phyloP scores from a whole-genome alignment of 2,888 invertebrate genomes.

The Prostheceraeus crozeri region DNA sequence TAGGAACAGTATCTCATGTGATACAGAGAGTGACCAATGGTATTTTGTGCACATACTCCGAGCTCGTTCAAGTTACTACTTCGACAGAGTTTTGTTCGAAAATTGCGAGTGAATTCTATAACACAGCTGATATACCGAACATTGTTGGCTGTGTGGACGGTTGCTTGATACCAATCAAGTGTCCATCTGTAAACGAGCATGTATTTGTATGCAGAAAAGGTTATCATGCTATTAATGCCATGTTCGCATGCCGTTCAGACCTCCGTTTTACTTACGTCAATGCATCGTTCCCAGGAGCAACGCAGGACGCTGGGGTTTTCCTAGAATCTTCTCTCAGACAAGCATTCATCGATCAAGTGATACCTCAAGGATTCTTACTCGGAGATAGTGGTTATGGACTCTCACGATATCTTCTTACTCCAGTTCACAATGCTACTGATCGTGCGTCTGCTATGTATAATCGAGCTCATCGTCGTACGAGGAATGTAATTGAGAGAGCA shows the following conservation, averaged over 20 bases:
- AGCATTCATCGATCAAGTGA: background rate
- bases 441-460: conserved; percentile 20
- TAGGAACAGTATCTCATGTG: background rate
- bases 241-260: conserved; percentile 1
- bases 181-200: conserved; percentile 1
- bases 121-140: background rate
- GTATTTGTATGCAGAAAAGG: background rate
- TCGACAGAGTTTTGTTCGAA: too few relatives aligned
- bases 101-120: conserved; percentile 9
- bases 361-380: conserved; percentile 14
- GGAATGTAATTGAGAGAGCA: conserved; percentile 34
- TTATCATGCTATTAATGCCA: background rate
- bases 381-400: conserved; percentile 12
- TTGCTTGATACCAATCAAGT: background rate
- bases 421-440: background rate
- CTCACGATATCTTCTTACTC: background rate
- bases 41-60: too few relatives aligned
- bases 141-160: conserved; percentile 5
- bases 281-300: background rate
- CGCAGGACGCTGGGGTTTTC: conserved; percentile 2
- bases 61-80: too few relatives aligned
- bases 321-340: background rate
- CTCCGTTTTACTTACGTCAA: conserved; percentile 7
- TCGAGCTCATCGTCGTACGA: conserved; percentile 31
- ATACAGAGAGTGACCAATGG: conserved; percentile 5